phyloP scores from a whole-genome alignment of 2,113 vertebrate species.

The Brachypteracias leptosomus region DNA sequence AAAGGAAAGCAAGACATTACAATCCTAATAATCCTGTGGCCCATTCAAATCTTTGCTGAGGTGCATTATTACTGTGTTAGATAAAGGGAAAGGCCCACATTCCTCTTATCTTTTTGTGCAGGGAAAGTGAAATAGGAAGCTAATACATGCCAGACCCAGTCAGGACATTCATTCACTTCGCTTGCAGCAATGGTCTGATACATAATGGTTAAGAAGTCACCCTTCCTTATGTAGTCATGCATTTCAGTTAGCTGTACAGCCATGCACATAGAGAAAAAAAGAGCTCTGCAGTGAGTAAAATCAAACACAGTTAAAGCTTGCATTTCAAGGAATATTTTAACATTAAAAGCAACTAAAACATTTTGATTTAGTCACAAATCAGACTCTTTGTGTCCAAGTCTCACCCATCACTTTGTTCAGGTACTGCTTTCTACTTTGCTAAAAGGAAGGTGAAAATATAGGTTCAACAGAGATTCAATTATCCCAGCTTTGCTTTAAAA shows the following conservation, averaged over 20 bases:
- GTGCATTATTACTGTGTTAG: background rate
- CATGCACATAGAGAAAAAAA: background rate
- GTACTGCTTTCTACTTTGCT: background rate
- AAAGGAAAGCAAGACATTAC: conserved; percentile 22
- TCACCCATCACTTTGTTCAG: background rate
- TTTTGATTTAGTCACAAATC: background rate
- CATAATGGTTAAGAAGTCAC: background rate
- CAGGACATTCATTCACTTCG: background rate
- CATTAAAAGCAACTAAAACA: background rate
- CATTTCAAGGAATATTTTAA: background rate
- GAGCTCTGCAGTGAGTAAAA: background rate
- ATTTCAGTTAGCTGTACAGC: background rate
- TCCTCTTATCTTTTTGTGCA: conserved; percentile 12
- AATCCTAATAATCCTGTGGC: conserved; percentile 24
- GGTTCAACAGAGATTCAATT: background rate
- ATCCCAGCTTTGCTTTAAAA: background rate
- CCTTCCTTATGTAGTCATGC: background rate
- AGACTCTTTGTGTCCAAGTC: background rate
- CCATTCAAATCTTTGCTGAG: conserved; percentile 36
- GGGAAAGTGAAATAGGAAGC: background rate
- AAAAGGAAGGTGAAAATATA: background rate
- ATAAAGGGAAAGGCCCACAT: background rate
- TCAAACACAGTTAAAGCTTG: background rate
- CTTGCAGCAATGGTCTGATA: background rate
- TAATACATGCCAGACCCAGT: background rate